phyloP scores from a whole-genome alignment of 2,888 invertebrate species.

The Dromius quadrimaculatus region DNA sequence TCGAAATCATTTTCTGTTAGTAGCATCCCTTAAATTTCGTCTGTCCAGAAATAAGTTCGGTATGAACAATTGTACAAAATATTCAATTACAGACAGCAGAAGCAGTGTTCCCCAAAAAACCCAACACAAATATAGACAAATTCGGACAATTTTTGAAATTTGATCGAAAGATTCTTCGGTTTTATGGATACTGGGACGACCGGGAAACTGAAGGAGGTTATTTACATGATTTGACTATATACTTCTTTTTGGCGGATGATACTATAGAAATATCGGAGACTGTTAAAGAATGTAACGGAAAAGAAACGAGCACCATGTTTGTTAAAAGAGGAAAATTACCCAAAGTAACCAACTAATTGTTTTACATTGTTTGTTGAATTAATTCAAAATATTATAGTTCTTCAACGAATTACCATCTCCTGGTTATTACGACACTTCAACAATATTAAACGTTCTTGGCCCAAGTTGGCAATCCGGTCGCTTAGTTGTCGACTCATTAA shows the following conservation, averaged over 20 bases:
- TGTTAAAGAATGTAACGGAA: constrained; percentile 75
- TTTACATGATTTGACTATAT: constrained; percentile 81
- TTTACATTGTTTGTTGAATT: constrained; percentile 4
- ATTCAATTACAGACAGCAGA: constrained; percentile 11
- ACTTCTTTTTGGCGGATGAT: constrained; percentile 89
- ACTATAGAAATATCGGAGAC: constrained; percentile 90
- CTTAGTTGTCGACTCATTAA: constrained; percentile 72
- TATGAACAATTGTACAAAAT: too few relatives aligned
- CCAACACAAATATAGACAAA: constrained; percentile 72
- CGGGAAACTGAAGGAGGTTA: constrained; percentile 81
- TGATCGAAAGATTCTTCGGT: constrained; percentile 81
- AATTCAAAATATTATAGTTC: constrained; percentile 17
- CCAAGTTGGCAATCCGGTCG: constrained; percentile 69
- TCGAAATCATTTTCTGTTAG: too few relatives aligned
- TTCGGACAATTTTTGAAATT: constrained; percentile 86
- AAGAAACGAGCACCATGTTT: constrained; percentile 79
- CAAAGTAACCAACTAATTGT: constrained; percentile 69
- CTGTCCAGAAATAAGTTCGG: too few relatives aligned
- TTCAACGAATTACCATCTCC: constrained; percentile 63
- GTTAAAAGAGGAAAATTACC: constrained; percentile 82
- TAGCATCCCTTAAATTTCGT: too few relatives aligned
- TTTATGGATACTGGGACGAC: constrained; percentile 93
- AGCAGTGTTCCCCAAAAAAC: constrained; percentile 64
- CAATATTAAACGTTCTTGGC: constrained; percentile 75
- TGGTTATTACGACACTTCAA: constrained; percentile 68